A percentile compares a stretch with the other conserved stretches of the same genome.
phyloP scores from a whole-genome alignment of 2,888 invertebrate genomes.

The Leucoma salicis region DNA sequence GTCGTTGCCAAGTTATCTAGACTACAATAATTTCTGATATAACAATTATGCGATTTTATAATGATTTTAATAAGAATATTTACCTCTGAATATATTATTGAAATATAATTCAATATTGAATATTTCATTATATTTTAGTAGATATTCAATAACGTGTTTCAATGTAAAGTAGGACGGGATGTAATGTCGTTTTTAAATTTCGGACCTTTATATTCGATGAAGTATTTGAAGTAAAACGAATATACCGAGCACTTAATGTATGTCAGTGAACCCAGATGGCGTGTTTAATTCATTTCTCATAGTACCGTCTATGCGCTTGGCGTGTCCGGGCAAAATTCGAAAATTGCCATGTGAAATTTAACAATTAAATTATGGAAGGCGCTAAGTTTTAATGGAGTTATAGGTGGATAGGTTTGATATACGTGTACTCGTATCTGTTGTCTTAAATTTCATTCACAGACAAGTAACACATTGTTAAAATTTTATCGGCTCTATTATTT shows the following conservation, averaged over 20 bases:
- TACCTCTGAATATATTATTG: conserved; percentile 10
- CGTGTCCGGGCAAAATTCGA: conserved; percentile 38
- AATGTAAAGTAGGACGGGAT: conserved; percentile 26
- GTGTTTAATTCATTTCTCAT: conserved; percentile 39
- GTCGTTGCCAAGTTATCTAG: conserved; percentile 41
- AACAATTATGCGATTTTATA: conserved; percentile 11
- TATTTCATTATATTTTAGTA: conserved; percentile 2
- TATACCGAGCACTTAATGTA: conserved; percentile 34
- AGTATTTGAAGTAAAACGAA: conserved; percentile 18
- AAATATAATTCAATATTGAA: conserved; percentile 6
- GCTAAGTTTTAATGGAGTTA: conserved; percentile 33
- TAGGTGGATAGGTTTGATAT: conserved; percentile 22
- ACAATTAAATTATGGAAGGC: conserved; percentile 40
- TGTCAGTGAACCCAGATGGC: conserved; percentile 39
- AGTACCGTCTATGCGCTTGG: conserved; percentile 34
- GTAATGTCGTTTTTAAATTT: conserved; percentile 10
- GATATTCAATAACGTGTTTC: conserved; percentile 3
- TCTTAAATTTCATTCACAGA: conserved; percentile 32
- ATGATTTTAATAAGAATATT: conserved; percentile 14
- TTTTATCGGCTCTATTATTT: conserved; percentile 14
- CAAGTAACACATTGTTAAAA: conserved; percentile 20
- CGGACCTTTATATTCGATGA: conserved; percentile 9
- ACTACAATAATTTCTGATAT: conserved; percentile 4
- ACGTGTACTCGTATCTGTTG: conserved; percentile 14
- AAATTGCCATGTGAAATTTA: conserved; percentile 41